phyloP scores from a whole-genome alignment of 1,140 invertebrate genomes.

The Hirudo medicinalis region DNA sequence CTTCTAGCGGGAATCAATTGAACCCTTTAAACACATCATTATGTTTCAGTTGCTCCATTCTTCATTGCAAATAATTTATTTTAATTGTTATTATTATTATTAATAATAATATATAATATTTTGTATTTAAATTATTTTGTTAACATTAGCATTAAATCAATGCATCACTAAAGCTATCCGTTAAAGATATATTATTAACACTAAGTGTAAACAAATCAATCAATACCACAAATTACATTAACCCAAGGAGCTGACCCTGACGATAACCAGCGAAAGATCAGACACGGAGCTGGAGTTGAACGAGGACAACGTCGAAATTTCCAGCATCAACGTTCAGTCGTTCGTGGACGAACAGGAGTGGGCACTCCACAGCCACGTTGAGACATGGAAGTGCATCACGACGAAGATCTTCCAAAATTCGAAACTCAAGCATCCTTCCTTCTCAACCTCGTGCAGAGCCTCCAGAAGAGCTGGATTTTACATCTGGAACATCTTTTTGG shows the following conservation, averaged over 20 bases:
- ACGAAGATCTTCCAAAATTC: constrained; percentile 31
- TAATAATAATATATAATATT: too few relatives aligned
- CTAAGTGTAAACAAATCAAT: too few relatives aligned
- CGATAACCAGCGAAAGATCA: constrained; percentile 38
- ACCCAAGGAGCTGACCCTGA: constrained; percentile 37
- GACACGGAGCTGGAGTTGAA: constrained; percentile 36
- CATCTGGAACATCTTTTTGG: constrained; percentile 41
- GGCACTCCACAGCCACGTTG: constrained; percentile 39
- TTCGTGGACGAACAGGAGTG: constrained; percentile 43
- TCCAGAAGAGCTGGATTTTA: constrained; percentile 39
- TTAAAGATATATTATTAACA: too few relatives aligned
- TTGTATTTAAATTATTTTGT: too few relatives aligned
- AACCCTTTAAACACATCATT: too few relatives aligned
- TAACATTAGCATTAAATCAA: too few relatives aligned
- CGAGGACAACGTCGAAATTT: constrained; percentile 35
- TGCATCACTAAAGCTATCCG: too few relatives aligned
- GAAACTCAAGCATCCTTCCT: constrained; percentile 28
- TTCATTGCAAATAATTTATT: too few relatives aligned
- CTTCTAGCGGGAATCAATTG: too few relatives aligned
- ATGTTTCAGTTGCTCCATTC: too few relatives aligned
- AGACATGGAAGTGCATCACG: constrained; percentile 29
- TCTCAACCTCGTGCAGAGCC: constrained; percentile 40
- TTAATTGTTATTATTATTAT: too few relatives aligned
- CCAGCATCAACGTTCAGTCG: constrained; percentile 39
- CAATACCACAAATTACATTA: too few relatives aligned